Base-by-base conservation (phyloP, 2,797 vertebrate genomes). In the Rachycentron canadum region DNA sequence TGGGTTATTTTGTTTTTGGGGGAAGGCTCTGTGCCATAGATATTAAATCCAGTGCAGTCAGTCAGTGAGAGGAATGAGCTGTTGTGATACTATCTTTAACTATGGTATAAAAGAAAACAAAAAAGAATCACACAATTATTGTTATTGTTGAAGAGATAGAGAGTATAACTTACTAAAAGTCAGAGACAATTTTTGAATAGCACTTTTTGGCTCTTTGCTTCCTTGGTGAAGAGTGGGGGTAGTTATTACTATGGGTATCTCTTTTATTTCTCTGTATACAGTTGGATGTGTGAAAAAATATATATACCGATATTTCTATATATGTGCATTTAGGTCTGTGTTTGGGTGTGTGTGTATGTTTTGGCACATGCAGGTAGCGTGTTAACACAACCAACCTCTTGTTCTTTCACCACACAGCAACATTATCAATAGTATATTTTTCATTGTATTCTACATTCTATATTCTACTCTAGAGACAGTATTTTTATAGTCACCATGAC, bases 151-250 rank as follows among this genome's bases (percentile, higher is more conserved):
- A 93, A 91, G 86, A 92, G 89, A 90, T 91, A 93, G 91, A 92
- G 88, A 91, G 90, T 88, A 88, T 92, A 94, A 89, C 90, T 91
- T 90, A 93, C 90, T 93, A 93, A 92, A 93, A 91, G 91, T 91
- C 84, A 90, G 92, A 92, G 89, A 92, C 86, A 86, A 91, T 81
- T 92, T 93, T 93, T 93, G 83, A 92, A 94, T 95, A 95, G 95
- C 95, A 95, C 95, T 95, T 95, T 95, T 93, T 91, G 91, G 88
- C 91, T 95, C 94, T 95, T 93, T 93, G 92, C 94, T 92, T 93
- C 88, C 89, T 90, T 53, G 81, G 91, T 89, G 88, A 94, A 94
- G 93, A 94, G 93, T 81, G 82, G 92, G 93, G 92, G 84, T 93
- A 91, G 90, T 92, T 90, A 87, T 90, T 83, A 89, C 90, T 81